A percentile compares a stretch with the other conserved stretches of the same genome.
Conservation (phyloP, 2,888 invertebrate species). For the Lysandra bellargus region DNA sequence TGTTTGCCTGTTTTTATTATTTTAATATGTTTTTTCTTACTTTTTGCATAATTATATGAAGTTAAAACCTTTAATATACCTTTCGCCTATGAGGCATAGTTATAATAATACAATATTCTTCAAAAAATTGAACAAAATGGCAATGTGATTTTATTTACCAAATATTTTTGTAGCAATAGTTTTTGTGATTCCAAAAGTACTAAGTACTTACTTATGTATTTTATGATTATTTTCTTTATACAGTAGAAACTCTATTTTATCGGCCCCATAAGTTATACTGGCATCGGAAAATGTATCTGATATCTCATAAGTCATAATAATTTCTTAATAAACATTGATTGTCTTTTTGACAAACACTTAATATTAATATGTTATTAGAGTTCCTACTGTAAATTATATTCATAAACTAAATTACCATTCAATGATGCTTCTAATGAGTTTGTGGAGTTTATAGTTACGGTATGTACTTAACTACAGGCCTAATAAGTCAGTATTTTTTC, state of each 20-base stretch:
- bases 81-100: background rate
- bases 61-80: background rate
- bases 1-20: background rate
- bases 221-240: background rate
- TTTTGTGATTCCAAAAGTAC: background rate
- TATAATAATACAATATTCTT: background rate
- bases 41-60: background rate
- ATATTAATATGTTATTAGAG: too few species aligned
- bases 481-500: background rate
- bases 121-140: background rate
- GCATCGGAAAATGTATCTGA: too few species aligned
- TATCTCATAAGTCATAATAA: too few species aligned
- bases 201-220: too few species aligned
- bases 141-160: background rate
- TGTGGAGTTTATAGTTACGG: too few species aligned
- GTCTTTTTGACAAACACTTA: too few species aligned
- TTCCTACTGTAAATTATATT: too few species aligned
- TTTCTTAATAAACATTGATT: too few species aligned
- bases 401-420: too few species aligned
- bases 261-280: too few species aligned
- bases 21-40: background rate
- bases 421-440: too few species aligned
- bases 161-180: background rate
- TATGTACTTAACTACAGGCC: background rate
- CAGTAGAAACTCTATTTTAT: background rate